Base-by-base conservation (phyloP, 2,113 vertebrate species). In the Boleophthalmus pectinirostris region DNA sequence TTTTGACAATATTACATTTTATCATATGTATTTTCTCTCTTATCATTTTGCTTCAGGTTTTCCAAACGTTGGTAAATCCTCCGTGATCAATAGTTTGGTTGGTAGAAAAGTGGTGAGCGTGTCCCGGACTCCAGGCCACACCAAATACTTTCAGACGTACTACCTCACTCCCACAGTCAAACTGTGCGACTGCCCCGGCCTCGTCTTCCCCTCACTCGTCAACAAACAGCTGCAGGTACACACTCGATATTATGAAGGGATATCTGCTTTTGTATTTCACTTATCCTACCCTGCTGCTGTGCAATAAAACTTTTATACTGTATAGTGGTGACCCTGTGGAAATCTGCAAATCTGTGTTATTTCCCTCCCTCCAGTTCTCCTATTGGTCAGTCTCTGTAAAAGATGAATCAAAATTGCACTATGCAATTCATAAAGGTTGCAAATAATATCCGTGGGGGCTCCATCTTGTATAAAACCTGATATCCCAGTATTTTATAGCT, bases 91-190 rank as follows among this genome's bases (percentile, higher is more conserved):
- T 12, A 95, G 95, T 16, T 90, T 98, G 60, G 95, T 98, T 3
- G 97, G 96, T 8, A 92, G 85, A 78, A 96, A 97, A 88, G 96
- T 97, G 0, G 96, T 98, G 80, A 96, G 96, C 5, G 96, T 97
- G 20, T 98, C 97, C 38, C 94, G 96, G 12, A 96, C 95, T 0
- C 97, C 96, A 0, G 96, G 97, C n/a, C 96, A 97, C 85, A 98
- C 97, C 25, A 96, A 97, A 74, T 98, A 98, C 80, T 98, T 98
- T 88, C 97, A 98, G 93, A 98, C 97, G 3, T 97, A 98, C 87
- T 98, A 95, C 90, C 95, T 98, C 86, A 96, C 96, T 1, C 94
- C 94, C 13, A 92, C 94, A 0, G 95, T 98, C 57, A 96, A 96
- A 68, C 93, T 98, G 16, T 98, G 96, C 4, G 97, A 97, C 88